A percentile compares a stretch with the other conserved stretches of the same genome.
phyloP scores from a whole-genome alignment of 2,888 invertebrate species.

The Temnothorax ravouxi region DNA sequence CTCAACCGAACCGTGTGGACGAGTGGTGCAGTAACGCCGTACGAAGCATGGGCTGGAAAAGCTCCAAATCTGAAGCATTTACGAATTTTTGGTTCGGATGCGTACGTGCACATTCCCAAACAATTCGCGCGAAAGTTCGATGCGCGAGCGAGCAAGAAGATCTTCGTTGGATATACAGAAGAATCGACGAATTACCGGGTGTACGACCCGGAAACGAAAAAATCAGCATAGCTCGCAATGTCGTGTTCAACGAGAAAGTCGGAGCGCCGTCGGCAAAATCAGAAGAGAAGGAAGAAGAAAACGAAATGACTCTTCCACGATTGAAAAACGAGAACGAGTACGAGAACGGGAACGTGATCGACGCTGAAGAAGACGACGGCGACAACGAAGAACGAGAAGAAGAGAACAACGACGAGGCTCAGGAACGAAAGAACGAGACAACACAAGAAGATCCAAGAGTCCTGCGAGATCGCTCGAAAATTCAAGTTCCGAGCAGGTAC shows the following conservation, averaged over 20 bases:
- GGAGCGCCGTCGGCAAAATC: not conserved
- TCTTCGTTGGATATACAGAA: too few species aligned
- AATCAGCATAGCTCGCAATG: too few species aligned
- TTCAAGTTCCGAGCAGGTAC: not conserved
- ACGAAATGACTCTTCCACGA: not conserved
- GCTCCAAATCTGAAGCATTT: conserved; percentile 9
- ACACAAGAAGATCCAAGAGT: too few species aligned
- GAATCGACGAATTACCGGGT: too few species aligned
- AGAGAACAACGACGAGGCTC: not conserved
- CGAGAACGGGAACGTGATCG: conserved; percentile 8
- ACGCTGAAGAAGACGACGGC: not conserved
- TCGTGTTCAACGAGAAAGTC: too few species aligned
- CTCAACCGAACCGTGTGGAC: conserved; percentile 1
- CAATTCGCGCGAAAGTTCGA: too few species aligned
- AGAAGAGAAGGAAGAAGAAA: not conserved
- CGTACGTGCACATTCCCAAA: not conserved
- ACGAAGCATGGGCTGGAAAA: conserved; percentile 2
- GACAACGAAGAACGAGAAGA: not conserved
- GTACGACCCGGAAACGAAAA: too few species aligned
- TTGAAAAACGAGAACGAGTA: not conserved
- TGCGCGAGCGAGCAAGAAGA: too few species aligned
- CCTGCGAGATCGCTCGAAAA: not conserved
- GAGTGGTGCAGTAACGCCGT: not conserved
- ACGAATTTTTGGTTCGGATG: not conserved
- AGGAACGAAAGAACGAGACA: not conserved